Evolutionary conservation across 1,140 invertebrate species (phyloP).

Genomic region (Holotrichia oblita): DNA sequence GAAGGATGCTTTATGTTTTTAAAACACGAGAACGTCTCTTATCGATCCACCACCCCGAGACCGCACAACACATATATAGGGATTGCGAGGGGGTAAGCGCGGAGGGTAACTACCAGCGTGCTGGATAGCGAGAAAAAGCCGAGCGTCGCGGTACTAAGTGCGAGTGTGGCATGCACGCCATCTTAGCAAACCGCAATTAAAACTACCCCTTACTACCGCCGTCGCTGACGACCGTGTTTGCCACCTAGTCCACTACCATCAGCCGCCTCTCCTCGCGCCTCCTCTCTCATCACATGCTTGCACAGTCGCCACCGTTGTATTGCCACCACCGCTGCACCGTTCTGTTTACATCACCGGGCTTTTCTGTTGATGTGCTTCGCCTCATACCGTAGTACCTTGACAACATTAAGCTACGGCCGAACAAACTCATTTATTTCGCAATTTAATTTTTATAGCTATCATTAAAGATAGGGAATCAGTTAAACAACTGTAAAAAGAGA

Average conservation of each 20-base stretch:
- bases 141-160: constrained; percentile 61
- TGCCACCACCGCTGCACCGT: constrained; percentile 11
- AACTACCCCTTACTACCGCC: constrained; percentile 51
- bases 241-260: constrained; percentile 45
- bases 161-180: constrained; percentile 62
- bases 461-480: too few relatives aligned
- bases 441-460: constrained; percentile 17
- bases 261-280: constrained; percentile 12
- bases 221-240: constrained; percentile 42
- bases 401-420: background rate
- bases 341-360: constrained; percentile 35
- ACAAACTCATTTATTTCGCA: background rate
- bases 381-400: background rate
- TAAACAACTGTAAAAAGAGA: too few relatives aligned
- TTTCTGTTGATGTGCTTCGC: constrained; percentile 29
- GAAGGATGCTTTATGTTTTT: constrained; percentile 57
- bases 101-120: constrained; percentile 5
- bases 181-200: constrained; percentile 63
- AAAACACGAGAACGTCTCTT: constrained; percentile 59
- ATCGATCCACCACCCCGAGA: constrained; percentile 54
- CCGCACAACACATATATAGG: constrained; percentile 25
- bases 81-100: background rate
- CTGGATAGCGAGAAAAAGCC: constrained; percentile 53
- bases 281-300: constrained; percentile 21
- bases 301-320: constrained; percentile 21